Percentiles rank a stretch among this genome's conserved stretches.
phyloP scores from a whole-genome alignment of 2,113 vertebrate species.

The Mungos mungo region DNA sequence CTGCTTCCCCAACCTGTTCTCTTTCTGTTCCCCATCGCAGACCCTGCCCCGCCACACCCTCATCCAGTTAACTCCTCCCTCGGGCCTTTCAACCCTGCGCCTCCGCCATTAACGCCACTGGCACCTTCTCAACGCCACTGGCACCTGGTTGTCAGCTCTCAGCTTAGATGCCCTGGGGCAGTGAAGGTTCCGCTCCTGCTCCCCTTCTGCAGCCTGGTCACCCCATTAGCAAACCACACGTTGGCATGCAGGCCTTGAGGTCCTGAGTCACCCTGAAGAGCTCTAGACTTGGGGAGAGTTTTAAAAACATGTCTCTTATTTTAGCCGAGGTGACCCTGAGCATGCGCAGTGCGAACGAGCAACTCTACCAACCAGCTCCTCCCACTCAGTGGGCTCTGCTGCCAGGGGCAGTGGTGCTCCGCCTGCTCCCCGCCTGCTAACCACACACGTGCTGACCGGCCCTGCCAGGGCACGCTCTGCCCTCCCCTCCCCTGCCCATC shows the following conservation, averaged over 20 bases:
- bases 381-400: no score
- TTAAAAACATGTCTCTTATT: not conserved
- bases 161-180: not conserved
- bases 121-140: accelerated
- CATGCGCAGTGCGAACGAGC: not conserved
- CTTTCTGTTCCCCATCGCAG: not conserved
- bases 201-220: not conserved
- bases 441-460: not conserved
- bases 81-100: not conserved
- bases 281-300: not conserved
- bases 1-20: not conserved
- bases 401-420: not conserved
- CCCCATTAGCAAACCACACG: not conserved
- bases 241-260: not conserved
- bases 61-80: no score
- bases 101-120: accelerated
- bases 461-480: not conserved
- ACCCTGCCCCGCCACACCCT: not conserved
- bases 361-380: not conserved
- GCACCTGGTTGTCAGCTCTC: not conserved
- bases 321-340: not conserved
- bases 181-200: not conserved
- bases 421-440: not conserved
- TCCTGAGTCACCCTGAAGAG: not conserved
- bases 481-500: not conserved